phyloP scores from a whole-genome alignment of 2,113 vertebrate genomes.

The Delphinus delphis region DNA sequence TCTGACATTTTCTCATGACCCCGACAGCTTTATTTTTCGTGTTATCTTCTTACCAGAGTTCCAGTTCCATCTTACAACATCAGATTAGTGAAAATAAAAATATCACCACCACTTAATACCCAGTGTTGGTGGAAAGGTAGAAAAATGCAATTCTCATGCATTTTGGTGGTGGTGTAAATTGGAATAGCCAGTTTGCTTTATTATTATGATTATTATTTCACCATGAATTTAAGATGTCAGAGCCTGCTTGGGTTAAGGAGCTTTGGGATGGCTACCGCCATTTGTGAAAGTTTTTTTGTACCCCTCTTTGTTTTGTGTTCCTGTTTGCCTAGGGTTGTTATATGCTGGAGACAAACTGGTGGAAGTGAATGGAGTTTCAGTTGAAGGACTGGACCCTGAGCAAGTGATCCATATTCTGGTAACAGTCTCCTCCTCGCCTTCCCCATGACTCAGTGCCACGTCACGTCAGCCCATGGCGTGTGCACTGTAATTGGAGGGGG shows the following conservation, averaged over 20 bases:
- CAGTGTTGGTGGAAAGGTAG: background rate
- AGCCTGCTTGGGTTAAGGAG: background rate
- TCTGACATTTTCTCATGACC: background rate
- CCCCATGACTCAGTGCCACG: rapidly evolving
- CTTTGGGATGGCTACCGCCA: too few species aligned
- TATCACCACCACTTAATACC: background rate
- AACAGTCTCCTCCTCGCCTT: background rate
- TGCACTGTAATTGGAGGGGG: rapidly evolving
- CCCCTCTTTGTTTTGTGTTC: conserved; percentile 15
- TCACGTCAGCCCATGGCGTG: rapidly evolving
- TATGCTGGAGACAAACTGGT: conserved; percentile 95
- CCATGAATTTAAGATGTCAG: background rate
- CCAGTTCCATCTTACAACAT: background rate
- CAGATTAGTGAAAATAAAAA: background rate
- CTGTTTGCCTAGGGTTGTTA: conserved; percentile 87
- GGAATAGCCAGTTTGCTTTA: background rate
- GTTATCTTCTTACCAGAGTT: background rate
- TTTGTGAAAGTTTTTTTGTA: background rate
- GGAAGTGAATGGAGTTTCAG: conserved; percentile 94
- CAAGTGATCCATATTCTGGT: conserved; percentile 97
- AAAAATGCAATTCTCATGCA: background rate
- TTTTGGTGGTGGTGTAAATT: background rate
- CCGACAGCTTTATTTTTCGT: background rate
- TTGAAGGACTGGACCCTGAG: conserved; percentile 95
- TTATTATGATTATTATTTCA: background rate